phyloP scores from a whole-genome alignment of 1,140 invertebrate genomes.

The Trichoplusia ni region DNA sequence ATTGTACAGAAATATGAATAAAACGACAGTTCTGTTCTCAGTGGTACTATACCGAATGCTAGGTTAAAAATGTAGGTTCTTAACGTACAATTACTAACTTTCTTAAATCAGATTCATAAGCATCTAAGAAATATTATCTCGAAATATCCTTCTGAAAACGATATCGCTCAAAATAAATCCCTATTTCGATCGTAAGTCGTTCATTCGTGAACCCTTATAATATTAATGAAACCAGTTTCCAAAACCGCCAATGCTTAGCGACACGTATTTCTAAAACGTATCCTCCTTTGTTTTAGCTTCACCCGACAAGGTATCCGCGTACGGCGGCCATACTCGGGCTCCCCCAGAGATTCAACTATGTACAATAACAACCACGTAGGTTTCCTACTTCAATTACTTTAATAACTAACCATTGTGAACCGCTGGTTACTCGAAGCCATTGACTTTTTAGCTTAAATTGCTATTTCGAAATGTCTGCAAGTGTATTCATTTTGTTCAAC shows the following conservation, averaged over 20 bases:
- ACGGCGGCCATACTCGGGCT: background rate
- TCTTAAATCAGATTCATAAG: no score
- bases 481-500: conserved; percentile 43
- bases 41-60: no score
- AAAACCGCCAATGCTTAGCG: background rate
- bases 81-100: no score
- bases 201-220: no score
- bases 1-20: no score
- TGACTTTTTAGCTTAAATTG: conserved; percentile 49
- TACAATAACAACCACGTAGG: conserved; percentile 40
- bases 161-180: no score
- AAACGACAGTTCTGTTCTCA: no score
- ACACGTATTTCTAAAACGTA: conserved; percentile 3
- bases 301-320: background rate
- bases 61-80: no score
- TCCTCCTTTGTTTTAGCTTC: conserved; percentile 5
- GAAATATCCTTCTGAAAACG: no score
- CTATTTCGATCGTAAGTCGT: no score
- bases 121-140: no score
- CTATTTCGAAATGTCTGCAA: conserved; percentile 4
- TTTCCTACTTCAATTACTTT: conserved; percentile 60
- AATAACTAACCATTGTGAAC: conserved; percentile 56
- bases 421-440: conserved; percentile 47
- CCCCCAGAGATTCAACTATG: conserved; percentile 13
- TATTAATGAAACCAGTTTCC: no score